These are phyloP conservation scores for Oasisia sp. DNA, from an alignment of 2,888 invertebrate species.

Conservation along the genomic window DNA sequence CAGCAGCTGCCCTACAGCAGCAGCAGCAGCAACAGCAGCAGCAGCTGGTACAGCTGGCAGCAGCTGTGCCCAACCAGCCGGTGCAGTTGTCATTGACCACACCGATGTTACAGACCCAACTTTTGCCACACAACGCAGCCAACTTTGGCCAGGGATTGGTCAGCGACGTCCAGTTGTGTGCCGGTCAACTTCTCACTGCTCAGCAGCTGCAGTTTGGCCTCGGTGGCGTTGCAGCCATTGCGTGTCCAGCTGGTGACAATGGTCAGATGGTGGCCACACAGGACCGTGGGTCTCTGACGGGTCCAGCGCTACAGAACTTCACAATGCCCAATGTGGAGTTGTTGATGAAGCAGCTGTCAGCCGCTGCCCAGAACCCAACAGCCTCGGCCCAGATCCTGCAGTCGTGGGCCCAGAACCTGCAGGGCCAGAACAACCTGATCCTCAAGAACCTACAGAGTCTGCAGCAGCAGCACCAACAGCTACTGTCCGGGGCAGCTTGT, in stretches of 20 bases:
- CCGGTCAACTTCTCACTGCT: background rate
- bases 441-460: constrained; percentile 20
- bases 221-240: background rate
- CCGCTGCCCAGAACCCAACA: background rate
- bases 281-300: background rate
- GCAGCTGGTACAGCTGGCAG: constrained; percentile 19
- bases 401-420: background rate
- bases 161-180: background rate
- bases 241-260: background rate
- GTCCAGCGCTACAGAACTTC: background rate
- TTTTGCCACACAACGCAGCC: background rate
- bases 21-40: background rate
- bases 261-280: constrained; percentile 13
- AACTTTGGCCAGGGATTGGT: background rate
- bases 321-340: background rate
- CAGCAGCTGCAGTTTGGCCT: background rate
- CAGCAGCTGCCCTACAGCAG: constrained; percentile 7
- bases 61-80: background rate
- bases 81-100: background rate
- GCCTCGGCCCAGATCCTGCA: background rate
- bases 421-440: background rate
- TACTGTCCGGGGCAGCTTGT: background rate
- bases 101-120: background rate
- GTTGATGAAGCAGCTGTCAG: constrained; percentile 5
- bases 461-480: constrained; percentile 25